Evolutionary conservation across 2,797 vertebrate genomes (phyloP).

Genomic region (Sebastes nivosus): DNA sequence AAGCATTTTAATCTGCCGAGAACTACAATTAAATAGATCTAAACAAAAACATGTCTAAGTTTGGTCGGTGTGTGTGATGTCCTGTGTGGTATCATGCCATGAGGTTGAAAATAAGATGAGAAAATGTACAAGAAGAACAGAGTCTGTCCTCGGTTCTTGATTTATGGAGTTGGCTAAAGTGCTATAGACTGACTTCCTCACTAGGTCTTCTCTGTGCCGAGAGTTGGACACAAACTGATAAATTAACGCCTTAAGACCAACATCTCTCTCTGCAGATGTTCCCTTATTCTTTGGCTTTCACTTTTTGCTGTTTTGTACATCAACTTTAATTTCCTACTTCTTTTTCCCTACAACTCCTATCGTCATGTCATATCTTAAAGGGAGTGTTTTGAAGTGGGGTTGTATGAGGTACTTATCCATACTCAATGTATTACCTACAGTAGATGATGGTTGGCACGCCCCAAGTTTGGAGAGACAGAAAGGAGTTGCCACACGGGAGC

Average conservation of each 20-base stretch:
- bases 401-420: too few relatives aligned
- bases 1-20: constrained; percentile 77
- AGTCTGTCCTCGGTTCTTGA: constrained; percentile 30
- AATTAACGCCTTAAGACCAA: constrained; percentile 35
- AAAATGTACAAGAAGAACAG: constrained; percentile 44
- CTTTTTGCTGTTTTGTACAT: constrained; percentile 48
- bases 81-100: constrained; percentile 49
- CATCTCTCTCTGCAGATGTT: constrained; percentile 47
- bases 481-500: too few relatives aligned
- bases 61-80: constrained; percentile 47
- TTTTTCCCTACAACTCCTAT: neutral
- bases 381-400: too few relatives aligned
- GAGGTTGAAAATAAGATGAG: constrained; percentile 41
- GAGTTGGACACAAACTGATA: constrained; percentile 43
- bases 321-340: constrained; percentile 10
- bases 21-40: constrained; percentile 71
- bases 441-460: too few relatives aligned
- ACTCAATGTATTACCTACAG: too few relatives aligned
- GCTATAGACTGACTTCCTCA: constrained; percentile 71
- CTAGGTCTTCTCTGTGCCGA: constrained; percentile 26
- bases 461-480: too few relatives aligned
- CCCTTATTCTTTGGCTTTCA: constrained; percentile 80
- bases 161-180: constrained; percentile 78
- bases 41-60: constrained; percentile 42
- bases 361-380: constrained; percentile 14